phyloP scores from a whole-genome alignment of 2,113 vertebrate genomes.

The Engraulis encrasicolus region DNA sequence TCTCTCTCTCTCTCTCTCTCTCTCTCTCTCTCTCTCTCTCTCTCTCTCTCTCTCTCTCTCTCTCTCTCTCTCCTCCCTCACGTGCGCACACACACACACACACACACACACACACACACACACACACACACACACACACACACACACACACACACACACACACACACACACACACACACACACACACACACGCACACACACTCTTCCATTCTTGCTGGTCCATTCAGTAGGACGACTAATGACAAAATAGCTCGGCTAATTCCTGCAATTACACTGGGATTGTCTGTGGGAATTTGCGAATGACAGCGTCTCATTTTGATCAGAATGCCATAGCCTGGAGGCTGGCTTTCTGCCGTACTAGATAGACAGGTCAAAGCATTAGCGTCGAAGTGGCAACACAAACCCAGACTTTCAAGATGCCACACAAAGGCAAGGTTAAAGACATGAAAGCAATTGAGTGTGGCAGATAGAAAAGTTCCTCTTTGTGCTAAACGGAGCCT shows the following conservation, averaged over 20 bases:
- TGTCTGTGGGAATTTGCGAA: slow-evolving; percentile 68
- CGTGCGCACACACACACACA: too few species aligned
- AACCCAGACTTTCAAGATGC: slow-evolving; percentile 40
- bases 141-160: neutral
- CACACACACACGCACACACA: neutral
- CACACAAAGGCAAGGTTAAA: slow-evolving; percentile 35
- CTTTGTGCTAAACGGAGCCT: neutral
- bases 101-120: neutral
- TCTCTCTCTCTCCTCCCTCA: neutral
- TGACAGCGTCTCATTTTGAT: slow-evolving; percentile 68
- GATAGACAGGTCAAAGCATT: slow-evolving; percentile 55
- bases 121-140: neutral
- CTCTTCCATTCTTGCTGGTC: slow-evolving; percentile 73
- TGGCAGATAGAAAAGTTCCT: slow-evolving; percentile 42
- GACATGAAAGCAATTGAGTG: slow-evolving; percentile 50
- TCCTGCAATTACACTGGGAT: slow-evolving; percentile 77
- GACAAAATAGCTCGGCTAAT: slow-evolving; percentile 77
- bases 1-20: slow-evolving; percentile 69
- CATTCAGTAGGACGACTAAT: slow-evolving; percentile 74
- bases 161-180: too few species aligned
- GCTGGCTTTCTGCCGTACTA: slow-evolving; percentile 61
- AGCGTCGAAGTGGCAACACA: slow-evolving; percentile 56
- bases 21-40: slow-evolving; percentile 49
- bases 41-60: neutral
- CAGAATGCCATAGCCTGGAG: slow-evolving; percentile 59